Evolutionary conservation across 2,888 invertebrate species (phyloP), one percentile per base, ranked within the genome.

Genomic region (Acleris literana): DNA sequence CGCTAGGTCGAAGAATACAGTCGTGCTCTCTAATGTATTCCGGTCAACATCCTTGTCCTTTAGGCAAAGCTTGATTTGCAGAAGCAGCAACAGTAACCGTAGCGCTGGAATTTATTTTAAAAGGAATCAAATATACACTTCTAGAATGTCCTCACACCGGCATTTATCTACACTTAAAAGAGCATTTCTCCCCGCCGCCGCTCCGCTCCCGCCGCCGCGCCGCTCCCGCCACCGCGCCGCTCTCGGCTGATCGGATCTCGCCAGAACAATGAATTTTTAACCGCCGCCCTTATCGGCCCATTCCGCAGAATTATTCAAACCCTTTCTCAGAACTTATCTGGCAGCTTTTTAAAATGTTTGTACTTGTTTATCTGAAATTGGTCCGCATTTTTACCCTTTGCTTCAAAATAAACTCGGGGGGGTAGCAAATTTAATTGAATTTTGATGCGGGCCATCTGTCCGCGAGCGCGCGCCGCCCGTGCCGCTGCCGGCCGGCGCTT

Each of bases 291-390:
- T 16, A 13, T 11, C 51, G 16, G 3, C 53, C 25, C 17, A 17
- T 6, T 17, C 53, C 29, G n/a, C 17, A 25, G 29, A 54, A 56
- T 44, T 56, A 56, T 56, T 56, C 56, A 56, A 54, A 54, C 54
- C 54, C 54, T 39, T 56, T 22, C 56, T 22, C 43, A 56, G 44
- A 44, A 43, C 44, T 43, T 56, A 56, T 56, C 56, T 43, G 56
- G 43, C 20, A 22, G 56, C 56, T 56, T 56, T 43, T 43, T 22
- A 7, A 44, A 56, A 43, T 43, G 18, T 54, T 54, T 54, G 43
- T 44, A n/a, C 56, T 56, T 56, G 56, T 56, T 56, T 56, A 56
- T 44, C 43, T 56, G 20, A 56, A 56, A 44, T 56, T 56, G 56
- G 43, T 5, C 43, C 43, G 17, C 55, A 6, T 43, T 55, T 54